Evolutionary conservation across 2,113 vertebrate genomes (phyloP), one percentile per base, ranked within the genome.

Genomic region (Epinephelus lanceolatus): DNA sequence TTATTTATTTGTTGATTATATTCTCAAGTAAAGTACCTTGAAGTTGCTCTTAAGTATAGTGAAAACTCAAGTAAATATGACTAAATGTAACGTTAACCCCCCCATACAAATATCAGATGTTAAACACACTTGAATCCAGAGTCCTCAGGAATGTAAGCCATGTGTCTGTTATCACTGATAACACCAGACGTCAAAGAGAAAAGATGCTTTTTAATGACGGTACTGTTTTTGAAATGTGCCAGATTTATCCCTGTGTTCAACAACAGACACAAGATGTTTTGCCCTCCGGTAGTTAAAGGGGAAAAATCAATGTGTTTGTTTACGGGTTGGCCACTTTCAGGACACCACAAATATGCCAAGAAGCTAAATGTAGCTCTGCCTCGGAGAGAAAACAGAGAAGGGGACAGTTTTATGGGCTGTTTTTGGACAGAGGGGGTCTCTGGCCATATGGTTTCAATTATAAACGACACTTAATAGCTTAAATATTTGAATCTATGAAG

Each of bases 391-490:
- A 80, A 52, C 79, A 51, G 79, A 79, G 85, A 59, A 59, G 55
- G 83, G 87, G 91, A 61, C 88, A 55, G 80, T 70, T 94, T 94
- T 88, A 94, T 75, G 87, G 83, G 90, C 87, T 89, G 90, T 79
- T 89, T 84, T 84, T 85, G 68, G 83, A 45, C 42, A 12, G 42
- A 12, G 85, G 68, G 76, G 76, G 60, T 80, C 80, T 69, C 66
- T 27, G 49, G 52, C 73, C 89, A 87, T 83, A 53, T 94, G 94
- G 84, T 59, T 91, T 78, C 60, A 82, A 83, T 95, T 91, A 91
- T 62, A 69, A 90, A 74, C 76, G 47, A 68, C 56, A 82, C 77
- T 84, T 75, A 78, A 83, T 72, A 86, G 72, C 74, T 73, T 60
- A 62, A 84, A 83, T 67, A 77, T 69, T 81, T 61, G 23, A 83